Base-by-base conservation (phyloP, 1,140 invertebrate genomes). In the Araneus ventricosus region DNA sequence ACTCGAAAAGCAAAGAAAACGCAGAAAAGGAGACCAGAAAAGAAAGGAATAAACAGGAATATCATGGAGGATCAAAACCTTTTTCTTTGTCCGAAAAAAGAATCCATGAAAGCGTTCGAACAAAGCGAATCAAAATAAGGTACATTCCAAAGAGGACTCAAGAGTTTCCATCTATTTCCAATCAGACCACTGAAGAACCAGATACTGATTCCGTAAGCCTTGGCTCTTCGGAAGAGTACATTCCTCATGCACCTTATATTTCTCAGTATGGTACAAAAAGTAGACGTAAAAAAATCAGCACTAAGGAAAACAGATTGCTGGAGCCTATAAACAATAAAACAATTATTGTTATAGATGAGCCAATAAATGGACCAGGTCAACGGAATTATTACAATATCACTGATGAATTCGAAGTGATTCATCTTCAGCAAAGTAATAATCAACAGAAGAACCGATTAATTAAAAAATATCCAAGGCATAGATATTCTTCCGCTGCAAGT, bases 341-440 rank as follows among this genome's bases (percentile, higher is more conserved):
- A 1, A 4, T 41, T 6, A 4, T 57, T 14, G 8, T 52, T 24
- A 17, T 27, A 1, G 45, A 41, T 20, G 8, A 45, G 14, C n/a
- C 45, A 10, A 10, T 24, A 52, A n/a, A 22, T 37, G n/a, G 8
- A 37, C 39, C 79, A 30, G 34, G 27, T 30, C 39, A 84, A 8
- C 52, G 82, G 52, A 52, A 84, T 84, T 45, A 84, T 20, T 45
- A 84, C 6, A 84, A 84, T 82, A 82, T 82, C 45, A 45, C 80
- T 4, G 80, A 82, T 45, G 82, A 84, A n/a, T 84, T 84, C 7
- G 82, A 84, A 45, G 24, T 57, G 6, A 41, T 84, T n/a, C 82
- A 84, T 84, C 14, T 52, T 45, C 8, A 24, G 14, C n/a, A 4
- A 52, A 84, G 2, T 30, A 8, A 27, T 20, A 84, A n/a, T 57